Percentiles rank a stretch among this genome's conserved stretches.
phyloP scores from a whole-genome alignment of 2,797 vertebrate genomes.

The Muscicapa comitata region DNA sequence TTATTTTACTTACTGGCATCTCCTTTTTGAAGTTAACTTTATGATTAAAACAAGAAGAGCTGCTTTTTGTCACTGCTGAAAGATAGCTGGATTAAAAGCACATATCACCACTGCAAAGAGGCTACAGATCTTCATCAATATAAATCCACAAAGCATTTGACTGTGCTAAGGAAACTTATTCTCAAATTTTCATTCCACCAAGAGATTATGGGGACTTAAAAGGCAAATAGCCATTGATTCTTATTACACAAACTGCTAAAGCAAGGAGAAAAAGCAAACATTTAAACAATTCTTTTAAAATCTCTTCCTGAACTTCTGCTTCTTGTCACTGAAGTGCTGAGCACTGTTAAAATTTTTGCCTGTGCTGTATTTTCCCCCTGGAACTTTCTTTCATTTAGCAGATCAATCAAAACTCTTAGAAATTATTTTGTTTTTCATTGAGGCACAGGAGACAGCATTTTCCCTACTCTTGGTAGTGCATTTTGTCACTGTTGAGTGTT shows the following conservation, averaged over 20 bases:
- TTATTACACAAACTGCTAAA: conserved; percentile 12
- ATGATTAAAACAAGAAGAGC: not conserved
- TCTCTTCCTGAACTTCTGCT: not conserved
- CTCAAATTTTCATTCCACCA: conserved; percentile 5
- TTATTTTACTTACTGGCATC: not conserved
- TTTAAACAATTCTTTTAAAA: not conserved
- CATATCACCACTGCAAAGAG: not conserved
- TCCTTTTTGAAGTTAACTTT: conserved; percentile 55
- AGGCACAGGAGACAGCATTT: not conserved
- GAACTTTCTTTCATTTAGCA: not conserved
- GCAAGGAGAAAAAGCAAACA: conserved; percentile 16
- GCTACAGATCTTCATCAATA: conserved; percentile 9
- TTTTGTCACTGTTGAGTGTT: not conserved
- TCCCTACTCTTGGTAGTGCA: not conserved
- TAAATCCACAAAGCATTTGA: conserved; percentile 34
- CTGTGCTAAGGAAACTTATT: not conserved
- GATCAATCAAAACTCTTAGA: not conserved
- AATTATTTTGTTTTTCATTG: not conserved
- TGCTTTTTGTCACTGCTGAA: conserved; percentile 29
- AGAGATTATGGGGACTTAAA: conserved; percentile 4
- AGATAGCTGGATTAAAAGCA: conserved; percentile 43
- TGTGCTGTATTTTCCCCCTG: not conserved
- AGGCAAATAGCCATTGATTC: conserved; percentile 42
- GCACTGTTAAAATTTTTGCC: not conserved
- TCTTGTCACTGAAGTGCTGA: not conserved